phyloP scores from a whole-genome alignment of 2,113 vertebrate species.

The Falcunculus frontatus region DNA sequence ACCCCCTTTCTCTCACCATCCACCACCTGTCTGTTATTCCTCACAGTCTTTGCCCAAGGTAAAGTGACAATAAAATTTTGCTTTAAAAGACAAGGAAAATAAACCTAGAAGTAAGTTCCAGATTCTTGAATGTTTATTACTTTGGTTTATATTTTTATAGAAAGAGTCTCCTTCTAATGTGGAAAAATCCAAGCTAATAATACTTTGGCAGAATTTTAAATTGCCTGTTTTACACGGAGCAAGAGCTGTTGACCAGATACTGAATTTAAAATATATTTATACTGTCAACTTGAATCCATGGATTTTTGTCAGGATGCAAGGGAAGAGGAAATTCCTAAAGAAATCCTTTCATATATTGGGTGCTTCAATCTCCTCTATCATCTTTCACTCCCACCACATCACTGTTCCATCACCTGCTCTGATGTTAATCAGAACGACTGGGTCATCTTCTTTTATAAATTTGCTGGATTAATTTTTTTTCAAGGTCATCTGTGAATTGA shows the following conservation, averaged over 20 bases:
- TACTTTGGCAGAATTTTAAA: neutral
- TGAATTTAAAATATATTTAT: neutral
- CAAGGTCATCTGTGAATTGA: slow-evolving; percentile 33
- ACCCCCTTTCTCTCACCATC: neutral
- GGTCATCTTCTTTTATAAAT: neutral
- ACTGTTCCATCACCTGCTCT: neutral
- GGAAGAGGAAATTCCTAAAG: neutral
- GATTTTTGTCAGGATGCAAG: neutral
- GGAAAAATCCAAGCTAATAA: neutral
- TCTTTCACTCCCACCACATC: neutral
- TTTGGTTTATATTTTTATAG: neutral
- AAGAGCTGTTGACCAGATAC: neutral
- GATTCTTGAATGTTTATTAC: neutral
- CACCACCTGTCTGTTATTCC: neutral
- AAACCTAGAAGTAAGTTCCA: neutral
- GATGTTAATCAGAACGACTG: slow-evolving; percentile 22
- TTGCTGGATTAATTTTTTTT: slow-evolving; percentile 21
- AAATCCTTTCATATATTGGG: neutral
- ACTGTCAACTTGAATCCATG: neutral
- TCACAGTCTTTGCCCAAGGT: neutral
- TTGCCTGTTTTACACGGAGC: neutral
- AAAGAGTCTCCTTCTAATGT: neutral
- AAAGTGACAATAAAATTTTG: neutral
- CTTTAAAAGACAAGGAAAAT: neutral
- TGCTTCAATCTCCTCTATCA: neutral